A percentile compares a stretch with the other conserved stretches of the same genome.
phyloP scores from a whole-genome alignment of 64 coral and sea anemone genomes.

The Astreopora myriophthalma region DNA sequence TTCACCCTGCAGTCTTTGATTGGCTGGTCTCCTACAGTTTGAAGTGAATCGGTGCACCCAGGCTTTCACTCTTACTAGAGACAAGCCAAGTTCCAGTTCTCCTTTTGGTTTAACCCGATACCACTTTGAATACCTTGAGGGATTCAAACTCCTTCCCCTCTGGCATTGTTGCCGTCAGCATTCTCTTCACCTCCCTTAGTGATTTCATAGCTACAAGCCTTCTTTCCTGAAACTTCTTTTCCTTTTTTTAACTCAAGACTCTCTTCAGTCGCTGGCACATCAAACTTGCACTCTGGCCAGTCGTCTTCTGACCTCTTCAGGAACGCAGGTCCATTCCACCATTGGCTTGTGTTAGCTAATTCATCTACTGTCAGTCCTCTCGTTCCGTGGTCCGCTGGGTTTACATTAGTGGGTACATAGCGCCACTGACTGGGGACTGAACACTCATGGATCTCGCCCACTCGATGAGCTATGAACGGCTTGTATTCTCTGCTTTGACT shows the following conservation, averaged over 20 bases:
- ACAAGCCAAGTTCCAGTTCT: slow-evolving; percentile 35
- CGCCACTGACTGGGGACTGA: too few species aligned
- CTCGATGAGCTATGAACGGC: slow-evolving; percentile 62
- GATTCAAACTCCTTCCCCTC: not conserved
- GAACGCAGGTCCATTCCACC: slow-evolving; percentile 56
- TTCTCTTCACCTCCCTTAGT: too few species aligned
- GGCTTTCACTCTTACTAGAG: slow-evolving; percentile 42
- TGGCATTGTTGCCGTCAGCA: slow-evolving; percentile 46
- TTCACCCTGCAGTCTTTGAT: slow-evolving; percentile 52
- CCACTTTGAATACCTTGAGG: slow-evolving; percentile 59
- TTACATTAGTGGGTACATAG: too few species aligned
- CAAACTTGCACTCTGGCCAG: slow-evolving; percentile 56
- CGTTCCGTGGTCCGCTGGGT: not conserved
- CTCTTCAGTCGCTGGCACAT: not conserved
- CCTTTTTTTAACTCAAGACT: too few species aligned
- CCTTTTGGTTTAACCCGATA: slow-evolving; percentile 24
- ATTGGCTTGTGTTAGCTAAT: not conserved
- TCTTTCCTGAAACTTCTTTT: too few species aligned
- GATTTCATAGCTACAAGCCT: too few species aligned
- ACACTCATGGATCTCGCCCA: not conserved
- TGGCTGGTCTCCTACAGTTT: slow-evolving; percentile 21
- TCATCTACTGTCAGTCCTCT: slow-evolving; percentile 44
- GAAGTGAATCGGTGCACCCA: slow-evolving; percentile 56
- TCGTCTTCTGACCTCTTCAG: slow-evolving; percentile 7
- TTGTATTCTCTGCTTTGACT: slow-evolving; percentile 66